Conservation (phyloP, 1,140 invertebrate genomes). For the Centruroides sculpturatus region DNA sequence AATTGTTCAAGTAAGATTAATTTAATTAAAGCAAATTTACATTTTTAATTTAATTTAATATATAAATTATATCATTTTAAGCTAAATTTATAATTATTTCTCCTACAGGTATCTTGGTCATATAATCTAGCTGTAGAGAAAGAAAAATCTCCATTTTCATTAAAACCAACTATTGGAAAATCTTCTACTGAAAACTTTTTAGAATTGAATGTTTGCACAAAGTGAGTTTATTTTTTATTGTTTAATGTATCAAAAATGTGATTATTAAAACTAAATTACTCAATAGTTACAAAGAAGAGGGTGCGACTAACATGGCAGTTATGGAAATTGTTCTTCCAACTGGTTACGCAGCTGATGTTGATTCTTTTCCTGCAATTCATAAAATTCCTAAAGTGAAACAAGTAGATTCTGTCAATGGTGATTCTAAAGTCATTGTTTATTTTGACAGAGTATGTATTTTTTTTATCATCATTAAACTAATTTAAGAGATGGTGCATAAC, state of each 20-base stretch:
- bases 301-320: slow-evolving; percentile 68
- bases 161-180: slow-evolving; percentile 75
- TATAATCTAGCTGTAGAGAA: slow-evolving; percentile 81
- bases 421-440: slow-evolving; percentile 66
- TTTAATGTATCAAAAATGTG: neutral
- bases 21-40: too few relatives aligned
- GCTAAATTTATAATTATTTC: too few relatives aligned
- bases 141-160: slow-evolving; percentile 70
- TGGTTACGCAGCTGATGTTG: slow-evolving; percentile 64
- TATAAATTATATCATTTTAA: too few relatives aligned
- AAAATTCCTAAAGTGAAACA: slow-evolving; percentile 52
- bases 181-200: slow-evolving; percentile 67
- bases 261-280: neutral
- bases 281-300: slow-evolving; percentile 19
- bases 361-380: slow-evolving; percentile 54
- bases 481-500: too few relatives aligned
- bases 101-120: slow-evolving; percentile 44
- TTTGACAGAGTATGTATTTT: slow-evolving; percentile 44
- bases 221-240: slow-evolving; percentile 16
- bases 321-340: slow-evolving; percentile 74
- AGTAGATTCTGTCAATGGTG: slow-evolving; percentile 57
- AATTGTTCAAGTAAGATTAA: slow-evolving; percentile 45
- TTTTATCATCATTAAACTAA: neutral
- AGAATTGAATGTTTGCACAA: slow-evolving; percentile 65
- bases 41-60: too few relatives aligned